Evolutionary conservation across 2,113 vertebrate species (phyloP).

Genomic region (Corvus hawaiiensis): DNA sequence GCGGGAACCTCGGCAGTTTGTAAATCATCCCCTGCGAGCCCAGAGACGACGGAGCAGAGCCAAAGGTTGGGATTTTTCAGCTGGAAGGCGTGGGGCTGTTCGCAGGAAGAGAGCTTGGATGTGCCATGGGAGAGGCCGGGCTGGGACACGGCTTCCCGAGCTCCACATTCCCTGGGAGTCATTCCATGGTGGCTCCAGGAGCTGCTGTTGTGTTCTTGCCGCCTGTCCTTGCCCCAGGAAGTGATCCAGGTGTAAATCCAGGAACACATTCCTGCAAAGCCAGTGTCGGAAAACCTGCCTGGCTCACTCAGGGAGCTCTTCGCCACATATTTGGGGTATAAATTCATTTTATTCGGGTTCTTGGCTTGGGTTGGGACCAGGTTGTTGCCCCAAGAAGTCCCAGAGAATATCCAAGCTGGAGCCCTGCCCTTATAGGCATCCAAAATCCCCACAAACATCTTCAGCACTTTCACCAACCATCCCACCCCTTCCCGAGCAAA

Average conservation of each 20-base stretch:
- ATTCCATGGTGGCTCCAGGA: rapidly evolving
- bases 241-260: neutral
- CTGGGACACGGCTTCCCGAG: neutral
- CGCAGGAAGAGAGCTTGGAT: rapidly evolving
- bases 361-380: neutral
- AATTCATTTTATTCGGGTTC: neutral
- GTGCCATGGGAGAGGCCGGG: neutral
- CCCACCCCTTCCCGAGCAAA: neutral
- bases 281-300: neutral
- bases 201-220: neutral
- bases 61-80: neutral
- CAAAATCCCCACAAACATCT: rapidly evolving
- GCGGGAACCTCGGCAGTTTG: neutral
- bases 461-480: neutral
- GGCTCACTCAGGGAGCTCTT: neutral
- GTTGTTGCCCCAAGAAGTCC: neutral
- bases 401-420: neutral
- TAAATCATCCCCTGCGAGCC: neutral
- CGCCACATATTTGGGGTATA: rapidly evolving
- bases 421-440: neutral
- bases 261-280: neutral
- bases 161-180: neutral
- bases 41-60: neutral
- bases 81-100: rapidly evolving
- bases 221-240: neutral